Conservation (phyloP, 2,113 vertebrate genomes). For the Sinocyclocheilus rhinocerous region DNA sequence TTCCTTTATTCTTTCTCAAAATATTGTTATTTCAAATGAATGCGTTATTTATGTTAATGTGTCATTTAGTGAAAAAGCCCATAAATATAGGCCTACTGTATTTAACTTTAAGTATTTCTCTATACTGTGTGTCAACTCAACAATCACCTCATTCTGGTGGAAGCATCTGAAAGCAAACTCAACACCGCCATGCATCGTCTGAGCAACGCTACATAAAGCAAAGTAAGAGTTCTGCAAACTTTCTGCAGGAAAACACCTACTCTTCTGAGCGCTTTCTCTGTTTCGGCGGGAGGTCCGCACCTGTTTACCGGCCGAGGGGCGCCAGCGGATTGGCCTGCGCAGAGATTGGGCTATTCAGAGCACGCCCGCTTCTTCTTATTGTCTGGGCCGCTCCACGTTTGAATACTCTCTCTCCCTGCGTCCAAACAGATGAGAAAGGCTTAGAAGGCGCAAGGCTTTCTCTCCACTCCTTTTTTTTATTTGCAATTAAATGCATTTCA, state of each 20-base stretch:
- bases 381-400: constrained; percentile 74
- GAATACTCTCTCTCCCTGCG: constrained; percentile 73
- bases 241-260: not conserved
- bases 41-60: no score
- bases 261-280: not conserved
- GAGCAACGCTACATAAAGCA: not conserved
- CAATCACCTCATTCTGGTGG: not conserved
- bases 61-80: no score
- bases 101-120: not conserved
- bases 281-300: not conserved
- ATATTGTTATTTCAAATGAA: no score
- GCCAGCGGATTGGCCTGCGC: constrained; percentile 49
- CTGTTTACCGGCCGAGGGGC: not conserved
- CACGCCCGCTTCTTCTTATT: constrained; percentile 75
- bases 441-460: constrained; percentile 73
- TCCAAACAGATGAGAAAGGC: constrained; percentile 71
- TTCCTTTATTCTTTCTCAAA: not conserved
- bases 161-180: not conserved
- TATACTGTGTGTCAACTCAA: not conserved
- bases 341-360: constrained; percentile 74
- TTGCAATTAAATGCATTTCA: constrained; percentile 86
- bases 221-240: not conserved
- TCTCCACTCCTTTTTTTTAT: constrained; percentile 80
- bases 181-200: not conserved
- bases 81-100: no score